Evolutionary conservation across 2,113 vertebrate genomes (phyloP).

Genomic region (Cyphomyrus plagiostoma): DNA sequence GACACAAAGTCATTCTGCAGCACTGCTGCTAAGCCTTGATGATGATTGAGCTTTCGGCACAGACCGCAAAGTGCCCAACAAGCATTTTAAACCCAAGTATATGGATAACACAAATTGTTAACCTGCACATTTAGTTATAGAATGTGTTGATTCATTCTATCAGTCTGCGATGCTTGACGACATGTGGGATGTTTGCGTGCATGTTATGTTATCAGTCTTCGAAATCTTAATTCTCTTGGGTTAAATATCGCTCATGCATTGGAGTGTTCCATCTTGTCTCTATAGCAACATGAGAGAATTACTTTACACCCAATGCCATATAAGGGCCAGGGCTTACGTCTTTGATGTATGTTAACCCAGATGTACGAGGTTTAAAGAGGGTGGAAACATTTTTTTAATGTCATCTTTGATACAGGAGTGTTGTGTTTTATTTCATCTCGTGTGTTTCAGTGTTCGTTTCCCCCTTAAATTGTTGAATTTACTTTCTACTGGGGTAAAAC

Average conservation of each 20-base stretch:
- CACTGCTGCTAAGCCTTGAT: background rate
- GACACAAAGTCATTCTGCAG: background rate
- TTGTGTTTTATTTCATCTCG: slow-evolving; percentile 9
- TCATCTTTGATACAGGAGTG: background rate
- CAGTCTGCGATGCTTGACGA: slow-evolving; percentile 5
- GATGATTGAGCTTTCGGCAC: background rate
- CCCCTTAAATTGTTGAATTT: background rate
- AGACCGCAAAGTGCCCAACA: background rate
- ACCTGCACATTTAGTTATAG: background rate
- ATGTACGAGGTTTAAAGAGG: background rate
- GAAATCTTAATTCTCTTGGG: slow-evolving; percentile 28
- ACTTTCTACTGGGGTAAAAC: slow-evolving; percentile 2
- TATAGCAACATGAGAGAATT: slow-evolving; percentile 34
- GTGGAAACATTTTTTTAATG: slow-evolving; percentile 14
- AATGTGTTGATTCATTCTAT: background rate
- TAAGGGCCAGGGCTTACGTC: background rate
- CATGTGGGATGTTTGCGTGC: slow-evolving; percentile 24
- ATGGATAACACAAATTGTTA: background rate
- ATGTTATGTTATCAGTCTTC: background rate
- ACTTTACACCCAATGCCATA: slow-evolving; percentile 17
- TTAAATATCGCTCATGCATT: slow-evolving; percentile 24
- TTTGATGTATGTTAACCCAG: slow-evolving; percentile 23
- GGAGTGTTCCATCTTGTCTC: slow-evolving; percentile 29
- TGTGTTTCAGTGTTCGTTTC: background rate
- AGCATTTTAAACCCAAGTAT: background rate